phyloP scores from a whole-genome alignment of 2,797 vertebrate genomes.

The Sarcoramphus papa region DNA sequence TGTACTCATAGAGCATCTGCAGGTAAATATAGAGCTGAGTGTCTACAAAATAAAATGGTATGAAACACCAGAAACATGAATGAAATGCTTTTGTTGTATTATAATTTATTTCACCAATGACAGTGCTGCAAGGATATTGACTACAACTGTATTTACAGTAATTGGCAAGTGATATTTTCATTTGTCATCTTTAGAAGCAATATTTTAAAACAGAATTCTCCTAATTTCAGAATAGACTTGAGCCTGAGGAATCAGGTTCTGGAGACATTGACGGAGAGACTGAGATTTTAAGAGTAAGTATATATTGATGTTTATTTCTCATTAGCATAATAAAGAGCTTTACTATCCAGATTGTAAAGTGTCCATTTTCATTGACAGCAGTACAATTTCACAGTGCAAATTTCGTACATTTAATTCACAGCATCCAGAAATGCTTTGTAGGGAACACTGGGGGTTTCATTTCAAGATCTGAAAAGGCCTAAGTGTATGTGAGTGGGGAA shows the following conservation, averaged over 20 bases:
- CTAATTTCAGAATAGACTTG: conserved; percentile 74
- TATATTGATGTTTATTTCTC: neutral
- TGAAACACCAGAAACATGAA: neutral
- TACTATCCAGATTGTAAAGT: neutral
- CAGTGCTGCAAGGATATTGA: neutral
- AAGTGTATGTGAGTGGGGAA: neutral
- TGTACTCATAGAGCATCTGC: neutral
- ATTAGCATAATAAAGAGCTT: neutral
- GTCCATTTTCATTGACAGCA: neutral
- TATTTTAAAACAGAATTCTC: neutral
- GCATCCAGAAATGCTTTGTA: neutral
- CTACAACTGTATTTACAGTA: neutral
- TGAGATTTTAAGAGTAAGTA: conserved; percentile 74
- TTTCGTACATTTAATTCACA: neutral
- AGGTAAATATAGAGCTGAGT: neutral
- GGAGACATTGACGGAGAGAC: conserved; percentile 77
- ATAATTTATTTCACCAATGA: neutral
- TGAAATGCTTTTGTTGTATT: neutral
- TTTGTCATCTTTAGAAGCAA: neutral
- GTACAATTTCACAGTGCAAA: neutral
- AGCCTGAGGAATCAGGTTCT: conserved; percentile 82
- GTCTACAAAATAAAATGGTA: neutral
- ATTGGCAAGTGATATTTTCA: neutral
- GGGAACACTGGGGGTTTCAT: neutral
- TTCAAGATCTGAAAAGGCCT: neutral